phyloP scores from a whole-genome alignment of 2,113 vertebrate species.

The Anhinga rufa region DNA sequence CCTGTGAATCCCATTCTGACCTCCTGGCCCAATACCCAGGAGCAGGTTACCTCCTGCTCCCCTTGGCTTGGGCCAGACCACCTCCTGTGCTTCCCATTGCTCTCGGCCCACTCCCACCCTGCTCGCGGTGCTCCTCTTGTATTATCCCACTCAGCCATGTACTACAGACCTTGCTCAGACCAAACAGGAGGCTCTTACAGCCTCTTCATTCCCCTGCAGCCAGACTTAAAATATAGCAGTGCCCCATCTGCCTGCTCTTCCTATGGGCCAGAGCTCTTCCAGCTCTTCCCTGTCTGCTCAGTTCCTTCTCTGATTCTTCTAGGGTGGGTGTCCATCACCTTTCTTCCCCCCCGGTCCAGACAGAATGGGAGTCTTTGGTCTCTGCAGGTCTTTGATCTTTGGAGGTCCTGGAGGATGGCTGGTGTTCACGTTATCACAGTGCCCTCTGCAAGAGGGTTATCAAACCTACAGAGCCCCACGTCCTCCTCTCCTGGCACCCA shows the following conservation, averaged over 20 bases:
- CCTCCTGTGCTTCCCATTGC: neutral
- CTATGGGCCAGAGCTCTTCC: neutral
- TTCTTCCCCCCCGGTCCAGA: neutral
- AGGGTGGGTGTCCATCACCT: neutral
- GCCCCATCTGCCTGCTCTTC: neutral
- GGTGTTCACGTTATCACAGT: rapidly evolving
- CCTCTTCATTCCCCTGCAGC: neutral
- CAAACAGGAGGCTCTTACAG: neutral
- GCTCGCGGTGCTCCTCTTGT: neutral
- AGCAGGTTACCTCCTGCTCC: neutral
- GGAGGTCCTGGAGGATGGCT: neutral
- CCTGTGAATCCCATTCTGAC: neutral
- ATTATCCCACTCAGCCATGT: neutral
- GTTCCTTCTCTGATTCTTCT: neutral
- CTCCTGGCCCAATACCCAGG: neutral
- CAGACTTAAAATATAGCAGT: neutral
- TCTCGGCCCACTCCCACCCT: neutral
- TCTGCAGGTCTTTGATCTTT: neutral
- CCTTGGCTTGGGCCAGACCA: neutral
- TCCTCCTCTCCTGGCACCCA: neutral
- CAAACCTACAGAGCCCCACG: neutral
- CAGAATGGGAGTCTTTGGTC: neutral
- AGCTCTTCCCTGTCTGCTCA: neutral
- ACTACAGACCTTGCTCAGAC: neutral
- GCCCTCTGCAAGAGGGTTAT: neutral